Percentiles rank a stretch among this genome's conserved stretches.
These are phyloP conservation scores for Hoplostethus mediterraneus DNA, from an alignment of 2,797 vertebrate genomes.

Conservation along the genomic window DNA sequence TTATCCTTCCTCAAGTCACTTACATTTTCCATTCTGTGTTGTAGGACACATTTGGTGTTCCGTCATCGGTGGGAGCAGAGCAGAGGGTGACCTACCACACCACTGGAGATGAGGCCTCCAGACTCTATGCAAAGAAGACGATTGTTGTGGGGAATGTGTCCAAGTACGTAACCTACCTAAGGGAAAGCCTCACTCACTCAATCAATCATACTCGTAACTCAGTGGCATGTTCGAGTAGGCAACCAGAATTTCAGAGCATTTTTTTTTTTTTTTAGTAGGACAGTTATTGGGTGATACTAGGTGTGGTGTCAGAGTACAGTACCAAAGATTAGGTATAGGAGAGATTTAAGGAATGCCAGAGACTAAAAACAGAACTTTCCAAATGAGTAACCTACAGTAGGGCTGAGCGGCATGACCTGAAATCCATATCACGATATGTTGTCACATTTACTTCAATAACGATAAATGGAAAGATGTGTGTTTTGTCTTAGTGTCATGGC, in stretches of 20 bases:
- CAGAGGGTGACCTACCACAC: conserved; percentile 87
- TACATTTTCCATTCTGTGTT: conserved; percentile 29
- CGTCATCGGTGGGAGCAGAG: conserved; percentile 83
- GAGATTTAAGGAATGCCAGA: not conserved
- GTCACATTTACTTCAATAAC: too few species aligned
- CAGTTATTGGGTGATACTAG: not conserved
- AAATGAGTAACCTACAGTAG: not conserved
- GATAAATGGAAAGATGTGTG: too few species aligned
- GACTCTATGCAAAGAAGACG: conserved; percentile 97
- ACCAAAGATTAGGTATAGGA: not conserved
- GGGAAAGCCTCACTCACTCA: not conserved
- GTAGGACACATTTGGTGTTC: conserved; percentile 90
- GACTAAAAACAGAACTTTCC: not conserved
- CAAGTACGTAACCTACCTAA: conserved; percentile 85
- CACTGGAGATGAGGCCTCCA: conserved; percentile 90
- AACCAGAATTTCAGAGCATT: too few species aligned
- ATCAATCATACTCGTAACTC: too few species aligned
- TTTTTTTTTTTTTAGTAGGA: too few species aligned
- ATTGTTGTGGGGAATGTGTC: conserved; percentile 99
- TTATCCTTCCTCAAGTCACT: not conserved
- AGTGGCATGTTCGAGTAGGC: too few species aligned
- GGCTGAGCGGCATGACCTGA: too few species aligned
- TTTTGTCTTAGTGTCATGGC: too few species aligned
- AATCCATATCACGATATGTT: too few species aligned
- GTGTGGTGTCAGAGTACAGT: not conserved